Conservation (phyloP, 2,888 invertebrate genomes). For the Pseudococcus viburni region DNA sequence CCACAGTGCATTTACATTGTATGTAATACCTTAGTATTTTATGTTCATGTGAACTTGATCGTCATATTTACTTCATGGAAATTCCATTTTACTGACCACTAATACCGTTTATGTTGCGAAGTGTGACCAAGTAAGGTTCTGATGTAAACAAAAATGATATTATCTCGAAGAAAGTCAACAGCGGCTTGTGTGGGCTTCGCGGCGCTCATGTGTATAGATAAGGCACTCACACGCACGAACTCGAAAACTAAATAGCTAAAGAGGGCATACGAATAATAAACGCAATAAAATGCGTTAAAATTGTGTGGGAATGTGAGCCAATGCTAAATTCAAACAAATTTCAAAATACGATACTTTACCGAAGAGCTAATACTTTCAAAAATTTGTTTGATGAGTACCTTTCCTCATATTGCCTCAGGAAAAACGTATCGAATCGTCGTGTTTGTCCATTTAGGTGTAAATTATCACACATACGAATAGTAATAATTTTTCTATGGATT, state of each 20-base stretch:
- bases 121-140: slow-evolving; percentile 15
- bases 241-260: neutral
- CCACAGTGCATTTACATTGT: too few species aligned
- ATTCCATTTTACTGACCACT: slow-evolving; percentile 7
- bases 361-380: neutral
- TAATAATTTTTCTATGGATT: too few species aligned
- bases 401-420: too few species aligned
- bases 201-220: neutral
- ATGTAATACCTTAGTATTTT: too few species aligned
- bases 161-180: slow-evolving; percentile 45
- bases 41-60: neutral
- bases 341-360: neutral
- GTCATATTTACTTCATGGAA: neutral
- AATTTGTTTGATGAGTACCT: too few species aligned
- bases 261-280: slow-evolving; percentile 9
- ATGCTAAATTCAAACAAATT: slow-evolving; percentile 6
- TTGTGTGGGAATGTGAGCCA: slow-evolving; percentile 2
- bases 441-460: too few species aligned
- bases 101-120: slow-evolving; percentile 7
- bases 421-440: too few species aligned
- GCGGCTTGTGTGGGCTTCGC: slow-evolving; percentile 1
- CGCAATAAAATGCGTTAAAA: slow-evolving; percentile 38
- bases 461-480: too few species aligned
- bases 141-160: slow-evolving; percentile 22
- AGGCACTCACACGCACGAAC: neutral